These are phyloP conservation scores for Sebastes iracundus DNA, from an alignment of 2,797 vertebrate genomes.

Conservation along the genomic window DNA sequence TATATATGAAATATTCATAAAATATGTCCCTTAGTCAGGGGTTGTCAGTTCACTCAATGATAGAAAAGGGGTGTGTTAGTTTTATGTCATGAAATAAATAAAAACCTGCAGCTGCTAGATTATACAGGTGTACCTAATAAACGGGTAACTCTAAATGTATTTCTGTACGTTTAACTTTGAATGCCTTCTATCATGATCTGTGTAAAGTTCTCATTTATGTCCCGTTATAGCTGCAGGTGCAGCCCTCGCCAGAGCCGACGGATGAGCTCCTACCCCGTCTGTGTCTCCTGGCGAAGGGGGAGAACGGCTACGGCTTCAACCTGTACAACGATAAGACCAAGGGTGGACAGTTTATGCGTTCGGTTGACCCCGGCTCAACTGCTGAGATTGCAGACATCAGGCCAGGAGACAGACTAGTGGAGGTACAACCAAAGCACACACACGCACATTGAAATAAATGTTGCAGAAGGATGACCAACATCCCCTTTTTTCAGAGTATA, in stretches of 20 bases:
- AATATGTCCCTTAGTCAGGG: no score
- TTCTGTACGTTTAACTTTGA: not conserved
- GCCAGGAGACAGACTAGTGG: constrained; percentile 89
- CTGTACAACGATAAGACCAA: constrained; percentile 91
- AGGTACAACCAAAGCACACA: constrained; percentile 77
- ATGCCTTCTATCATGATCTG: not conserved
- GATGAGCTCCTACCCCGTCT: constrained; percentile 88
- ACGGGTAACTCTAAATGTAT: not conserved
- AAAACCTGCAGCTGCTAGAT: not conserved
- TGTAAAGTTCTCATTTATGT: not conserved
- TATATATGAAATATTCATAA: no score
- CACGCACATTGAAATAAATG: not conserved
- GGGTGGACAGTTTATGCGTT: constrained; percentile 91
- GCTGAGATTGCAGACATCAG: constrained; percentile 87
- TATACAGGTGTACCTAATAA: not conserved
- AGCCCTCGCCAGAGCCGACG: constrained; percentile 46
- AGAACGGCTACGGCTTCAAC: constrained; percentile 94
- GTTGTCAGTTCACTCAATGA: no score
- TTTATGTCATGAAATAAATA: not conserved
- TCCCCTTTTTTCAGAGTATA: not conserved
- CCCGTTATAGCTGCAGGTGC: constrained; percentile 30
- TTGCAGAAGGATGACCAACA: not conserved
- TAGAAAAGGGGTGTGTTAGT: not conserved
- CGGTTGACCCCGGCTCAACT: constrained; percentile 88
- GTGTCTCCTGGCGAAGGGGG: constrained; percentile 87